Conservation (phyloP, 2,113 vertebrate genomes). For the Lagenorhynchus albirostris region DNA sequence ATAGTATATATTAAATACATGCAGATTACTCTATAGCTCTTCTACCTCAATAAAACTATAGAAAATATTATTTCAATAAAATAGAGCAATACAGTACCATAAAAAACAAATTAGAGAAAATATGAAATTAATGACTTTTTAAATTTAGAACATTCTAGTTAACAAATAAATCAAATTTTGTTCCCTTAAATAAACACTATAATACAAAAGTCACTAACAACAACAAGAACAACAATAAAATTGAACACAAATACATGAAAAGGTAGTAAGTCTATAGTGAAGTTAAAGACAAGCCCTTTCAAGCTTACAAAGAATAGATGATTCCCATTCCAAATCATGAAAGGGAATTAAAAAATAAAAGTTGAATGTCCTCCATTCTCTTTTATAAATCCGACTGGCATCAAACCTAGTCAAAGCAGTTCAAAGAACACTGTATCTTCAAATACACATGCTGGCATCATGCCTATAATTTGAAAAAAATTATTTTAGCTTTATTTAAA, state of each 20-base stretch:
- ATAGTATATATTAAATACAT: neutral
- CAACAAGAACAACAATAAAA: neutral
- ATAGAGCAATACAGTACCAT: neutral
- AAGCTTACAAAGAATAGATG: neutral
- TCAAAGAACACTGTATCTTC: neutral
- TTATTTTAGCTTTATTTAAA: neutral
- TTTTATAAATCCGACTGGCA: neutral
- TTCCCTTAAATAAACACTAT: neutral
- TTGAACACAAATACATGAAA: neutral
- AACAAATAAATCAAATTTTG: neutral
- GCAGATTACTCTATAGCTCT: too few relatives aligned
- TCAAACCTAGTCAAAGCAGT: neutral
- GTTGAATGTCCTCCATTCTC: neutral
- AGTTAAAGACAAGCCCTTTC: neutral
- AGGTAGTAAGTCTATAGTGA: neutral
- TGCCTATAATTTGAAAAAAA: neutral
- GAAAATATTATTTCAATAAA: neutral
- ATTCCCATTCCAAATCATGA: neutral
- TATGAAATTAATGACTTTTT: neutral
- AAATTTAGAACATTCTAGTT: neutral
- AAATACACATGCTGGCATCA: neutral
- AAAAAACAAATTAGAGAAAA: neutral
- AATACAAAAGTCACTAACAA: neutral
- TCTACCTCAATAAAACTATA: neutral
- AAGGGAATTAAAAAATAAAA: neutral